Base-by-base conservation (phyloP, 1,140 invertebrate genomes). In the Plectrocnemia conspersa region DNA sequence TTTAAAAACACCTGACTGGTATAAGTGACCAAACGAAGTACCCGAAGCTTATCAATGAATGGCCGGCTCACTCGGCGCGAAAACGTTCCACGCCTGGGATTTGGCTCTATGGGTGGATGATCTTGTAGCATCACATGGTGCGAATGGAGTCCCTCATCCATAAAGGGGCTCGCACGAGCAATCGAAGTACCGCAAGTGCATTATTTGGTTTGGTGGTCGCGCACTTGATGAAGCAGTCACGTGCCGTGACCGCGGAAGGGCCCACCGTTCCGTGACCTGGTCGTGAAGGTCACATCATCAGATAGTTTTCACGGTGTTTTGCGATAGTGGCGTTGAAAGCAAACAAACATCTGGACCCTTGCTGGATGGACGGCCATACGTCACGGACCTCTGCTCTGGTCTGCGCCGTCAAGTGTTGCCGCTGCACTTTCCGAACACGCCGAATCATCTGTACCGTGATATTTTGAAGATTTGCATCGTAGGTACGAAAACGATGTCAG, bases 261-360 rank as follows among this genome's bases (percentile, higher is more conserved):
- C 35, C 35, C 40, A 42, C 7, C 40, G 40, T 42, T 42, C 40
- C 40, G 40, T 42, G 40, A 42, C 40, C 40, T 42, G 40, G 21
- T 22, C 16, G 40, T 42, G 40, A 42, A 42, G 40, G 40, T 42
- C 40, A 22, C 16, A 42, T 42, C 40, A 42, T 19, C 40, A 16
- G 21, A 16, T 21, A 42, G 35, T 38, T 38, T 38, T 38, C 35
- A 38, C 35, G 35, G 35, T 38, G 35, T 38, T 38, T 38, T 38
- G 35, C 35, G 10, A 38, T 38, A 16, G 35, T 38, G 35, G 35
- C 35, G 35, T 38, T 38, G 35, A 38, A 38, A 38, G 35, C 35
- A 38, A 38, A 38, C 35, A 38, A 38, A 38, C 35, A 10, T 16
- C 10, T 16, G 35, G 35, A 38, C 7, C 35, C 35, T 38, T 10